Evolutionary conservation across 2,888 invertebrate species (phyloP).

Genomic region (Idaea biselata): DNA sequence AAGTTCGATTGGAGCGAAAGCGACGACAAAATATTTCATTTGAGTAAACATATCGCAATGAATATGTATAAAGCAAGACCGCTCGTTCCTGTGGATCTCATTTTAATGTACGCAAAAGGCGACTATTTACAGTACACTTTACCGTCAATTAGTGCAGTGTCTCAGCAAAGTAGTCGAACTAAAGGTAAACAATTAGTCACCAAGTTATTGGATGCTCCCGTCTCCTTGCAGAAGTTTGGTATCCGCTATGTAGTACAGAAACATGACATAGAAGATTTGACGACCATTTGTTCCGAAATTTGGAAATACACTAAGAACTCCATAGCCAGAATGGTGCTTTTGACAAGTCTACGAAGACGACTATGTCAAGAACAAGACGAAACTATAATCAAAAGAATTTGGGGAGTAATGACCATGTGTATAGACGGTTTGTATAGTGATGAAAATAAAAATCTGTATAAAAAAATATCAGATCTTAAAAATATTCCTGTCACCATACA

Average conservation of each 20-base stretch:
- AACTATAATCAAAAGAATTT: conserved; percentile 33
- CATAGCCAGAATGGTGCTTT: conserved; percentile 44
- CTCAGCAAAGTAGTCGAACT: conserved; percentile 46
- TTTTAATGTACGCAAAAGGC: conserved; percentile 57
- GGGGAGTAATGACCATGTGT: conserved; percentile 42
- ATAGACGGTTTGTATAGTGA: conserved; percentile 46
- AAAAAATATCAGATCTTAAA: conserved; percentile 31
- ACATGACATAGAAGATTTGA: conserved; percentile 40
- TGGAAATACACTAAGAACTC: conserved; percentile 49
- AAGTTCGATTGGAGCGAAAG: conserved; percentile 53
- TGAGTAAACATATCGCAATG: conserved; percentile 55
- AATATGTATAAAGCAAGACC: conserved; percentile 63
- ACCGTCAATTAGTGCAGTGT: conserved; percentile 56
- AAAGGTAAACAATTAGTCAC: conserved; percentile 40
- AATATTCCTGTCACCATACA: conserved; percentile 34
- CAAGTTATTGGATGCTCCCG: conserved; percentile 48
- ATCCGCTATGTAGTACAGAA: conserved; percentile 52
- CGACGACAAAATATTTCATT: conserved; percentile 46
- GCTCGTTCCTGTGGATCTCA: conserved; percentile 44
- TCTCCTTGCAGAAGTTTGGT: conserved; percentile 63
- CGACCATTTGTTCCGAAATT: conserved; percentile 35
- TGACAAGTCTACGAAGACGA: conserved; percentile 39
- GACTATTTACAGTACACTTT: conserved; percentile 60
- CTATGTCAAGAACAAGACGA: conserved; percentile 39
- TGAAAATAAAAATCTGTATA: conserved; percentile 46